Conservation (phyloP, 2,888 invertebrate species). For the Dryobotodes eremita region DNA sequence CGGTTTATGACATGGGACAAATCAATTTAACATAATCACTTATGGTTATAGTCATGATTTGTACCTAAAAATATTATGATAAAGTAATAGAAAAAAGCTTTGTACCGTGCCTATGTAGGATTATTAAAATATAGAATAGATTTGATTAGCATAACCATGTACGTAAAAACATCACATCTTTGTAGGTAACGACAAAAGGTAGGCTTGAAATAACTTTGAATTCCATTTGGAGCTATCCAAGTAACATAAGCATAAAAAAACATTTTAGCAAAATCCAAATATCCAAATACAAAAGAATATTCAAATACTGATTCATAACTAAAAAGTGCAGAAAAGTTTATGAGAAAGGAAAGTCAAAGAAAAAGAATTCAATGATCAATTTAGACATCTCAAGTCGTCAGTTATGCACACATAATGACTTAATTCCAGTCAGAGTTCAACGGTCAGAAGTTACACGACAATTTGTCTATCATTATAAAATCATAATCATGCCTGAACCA, state of each 20-base stretch:
- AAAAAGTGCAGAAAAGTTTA: slow-evolving; percentile 22
- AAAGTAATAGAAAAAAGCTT: slow-evolving; percentile 7
- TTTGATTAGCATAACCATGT: slow-evolving; percentile 27
- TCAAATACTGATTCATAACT: slow-evolving; percentile 22
- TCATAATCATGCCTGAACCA: slow-evolving; percentile 64
- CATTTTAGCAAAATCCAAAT: not conserved
- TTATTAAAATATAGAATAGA: slow-evolving; percentile 36
- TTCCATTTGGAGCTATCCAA: not conserved
- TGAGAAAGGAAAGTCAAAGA: slow-evolving; percentile 58
- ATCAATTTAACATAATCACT: slow-evolving; percentile 6
- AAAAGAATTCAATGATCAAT: slow-evolving; percentile 53
- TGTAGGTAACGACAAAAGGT: not conserved
- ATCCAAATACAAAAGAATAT: slow-evolving; percentile 11
- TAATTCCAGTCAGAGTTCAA: slow-evolving; percentile 73
- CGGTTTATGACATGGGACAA: too few species aligned
- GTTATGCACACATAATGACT: slow-evolving; percentile 61
- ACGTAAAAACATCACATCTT: not conserved
- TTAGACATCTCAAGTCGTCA: slow-evolving; percentile 39
- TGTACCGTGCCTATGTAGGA: not conserved
- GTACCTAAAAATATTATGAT: not conserved
- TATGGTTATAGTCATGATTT: not conserved
- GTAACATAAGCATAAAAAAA: not conserved
- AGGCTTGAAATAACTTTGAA: slow-evolving; percentile 16
- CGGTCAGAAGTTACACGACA: slow-evolving; percentile 76
- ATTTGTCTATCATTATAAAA: slow-evolving; percentile 79